Evolutionary conservation across 2,797 vertebrate genomes (phyloP), one percentile per base, ranked within the genome.

Genomic region (Syngnathus rostellatus): DNA sequence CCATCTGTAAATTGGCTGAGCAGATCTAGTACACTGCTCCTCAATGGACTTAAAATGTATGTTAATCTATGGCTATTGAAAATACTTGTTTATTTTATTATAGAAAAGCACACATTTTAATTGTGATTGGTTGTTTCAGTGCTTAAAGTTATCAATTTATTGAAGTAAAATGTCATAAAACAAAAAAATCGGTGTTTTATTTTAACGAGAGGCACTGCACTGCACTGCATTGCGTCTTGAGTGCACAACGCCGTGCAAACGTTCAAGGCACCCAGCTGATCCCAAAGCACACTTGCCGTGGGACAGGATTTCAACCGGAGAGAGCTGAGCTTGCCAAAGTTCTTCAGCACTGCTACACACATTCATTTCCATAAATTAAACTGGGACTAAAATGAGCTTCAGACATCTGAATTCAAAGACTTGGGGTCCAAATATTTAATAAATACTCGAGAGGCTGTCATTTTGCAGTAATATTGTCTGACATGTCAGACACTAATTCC

Each of bases 341-440:
- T 84, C 71, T 78, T 72, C 68, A 79, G 76, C 72, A 75, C 71
- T 25, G 69, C 74, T 63, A 71, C 75, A 81, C 81, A 81, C 79
- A 87, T 82, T 81, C 64, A 85, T 88, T 70, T 81, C 72, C 84
- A 86, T 86, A 80, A 81, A 86, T 88, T 84, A 86, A 83, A 83
- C 73, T 71, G 66, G 68, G 57, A 37, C 77, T 77, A 77, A 84
- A 85, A 78, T 77, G 76, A 83, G 77, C 81, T 43, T 62, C 70
- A 74, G 43, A 71, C 75, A 77, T 87, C 75, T 76, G 77, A 81
- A 80, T 82, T 75, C 81, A 75, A 72, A 72, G 72, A 76, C 65
- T 71, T 71, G 75, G 77, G 73, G 76, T 75, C 39, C 70, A 78
- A 83, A 82, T 81, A 83, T 77, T 81, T 77, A 75, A 68, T 80